Evolutionary conservation across 2,888 invertebrate species (phyloP), one percentile per base, ranked within the genome.

Genomic region (Eulithis testata): DNA sequence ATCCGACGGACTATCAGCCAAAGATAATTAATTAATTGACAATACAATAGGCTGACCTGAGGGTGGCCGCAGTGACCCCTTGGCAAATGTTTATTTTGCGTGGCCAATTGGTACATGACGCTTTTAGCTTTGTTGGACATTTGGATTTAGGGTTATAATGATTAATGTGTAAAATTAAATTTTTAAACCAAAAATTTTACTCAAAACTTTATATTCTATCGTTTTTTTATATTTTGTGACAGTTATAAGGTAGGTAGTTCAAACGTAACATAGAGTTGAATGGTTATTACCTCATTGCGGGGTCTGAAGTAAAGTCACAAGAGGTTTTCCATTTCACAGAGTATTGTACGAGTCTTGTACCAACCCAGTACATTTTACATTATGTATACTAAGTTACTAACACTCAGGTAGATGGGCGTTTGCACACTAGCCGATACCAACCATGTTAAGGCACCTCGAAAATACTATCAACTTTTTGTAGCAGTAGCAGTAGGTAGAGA

Each of bases 21-120:
- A 75, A 77, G 85, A 86, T 90, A 90, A 90, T 90, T 90, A 90
- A 90, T 90, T 90, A 90, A 90, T 88, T 86, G 88, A 85, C 85
- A 86, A 79, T 76, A 86, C 85, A 82, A 86, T 82, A 79, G 76
- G 75, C 63, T 66, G 63, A 59, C 57, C 65, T 54, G 60, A 43
- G 60, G 66, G 66, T 70, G 65, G 73, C 59, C 60, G 45, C 55
- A 49, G 61, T 68, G 70, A 73, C 64, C 65, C 73, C 76, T 69
- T 65, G 56, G 57, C 37, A 63, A 70, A 65, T 66, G 82, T 87
- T 85, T 82, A 79, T 81, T 85, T 82, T 79, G 83, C 83, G 83
- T 85, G 81, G 74, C 83, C 83, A 83, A 84, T 85, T 74, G 75
- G 65, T 61, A 78, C 82, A 81, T 82, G 80, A 76, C 76, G 78